Evolutionary conservation across 2,888 invertebrate genomes (phyloP).

Genomic region (Drepanosiphum platanoidis): DNA sequence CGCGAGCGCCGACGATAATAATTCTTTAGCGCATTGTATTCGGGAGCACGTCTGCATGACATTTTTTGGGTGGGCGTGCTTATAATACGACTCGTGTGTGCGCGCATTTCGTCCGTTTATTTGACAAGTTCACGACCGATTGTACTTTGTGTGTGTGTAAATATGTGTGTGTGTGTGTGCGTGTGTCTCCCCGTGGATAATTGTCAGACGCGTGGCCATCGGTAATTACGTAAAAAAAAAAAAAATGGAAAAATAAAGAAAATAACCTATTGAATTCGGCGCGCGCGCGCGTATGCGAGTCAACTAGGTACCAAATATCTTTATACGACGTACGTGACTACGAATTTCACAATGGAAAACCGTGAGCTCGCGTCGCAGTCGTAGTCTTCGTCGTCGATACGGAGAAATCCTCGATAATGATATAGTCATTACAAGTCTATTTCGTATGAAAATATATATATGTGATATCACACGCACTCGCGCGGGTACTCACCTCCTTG

Average conservation of each 20-base stretch:
- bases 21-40: slow-evolving; percentile 60
- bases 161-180: background rate
- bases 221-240: slow-evolving; percentile 48
- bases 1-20: slow-evolving; percentile 59
- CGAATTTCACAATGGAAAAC: slow-evolving; percentile 51
- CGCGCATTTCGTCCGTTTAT: slow-evolving; percentile 26
- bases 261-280: slow-evolving; percentile 62
- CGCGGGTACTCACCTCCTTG: slow-evolving; percentile 78
- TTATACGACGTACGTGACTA: slow-evolving; percentile 61
- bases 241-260: slow-evolving; percentile 27
- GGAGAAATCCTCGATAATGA: slow-evolving; percentile 23
- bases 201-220: slow-evolving; percentile 60
- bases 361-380: background rate
- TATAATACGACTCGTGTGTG: background rate
- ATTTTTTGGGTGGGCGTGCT: slow-evolving; percentile 61
- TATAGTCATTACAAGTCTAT: slow-evolving; percentile 18
- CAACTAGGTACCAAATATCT: slow-evolving; percentile 58
- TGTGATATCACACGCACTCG: background rate
- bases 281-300: slow-evolving; percentile 13
- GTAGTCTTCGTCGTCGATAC: background rate
- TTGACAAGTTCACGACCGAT: slow-evolving; percentile 56
- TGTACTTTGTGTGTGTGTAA: background rate
- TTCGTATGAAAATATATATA: background rate
- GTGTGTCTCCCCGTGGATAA: slow-evolving; percentile 50
- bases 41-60: slow-evolving; percentile 61